Evolutionary conservation across 2,113 vertebrate genomes (phyloP).

Genomic region (Anas platyrhynchos): DNA sequence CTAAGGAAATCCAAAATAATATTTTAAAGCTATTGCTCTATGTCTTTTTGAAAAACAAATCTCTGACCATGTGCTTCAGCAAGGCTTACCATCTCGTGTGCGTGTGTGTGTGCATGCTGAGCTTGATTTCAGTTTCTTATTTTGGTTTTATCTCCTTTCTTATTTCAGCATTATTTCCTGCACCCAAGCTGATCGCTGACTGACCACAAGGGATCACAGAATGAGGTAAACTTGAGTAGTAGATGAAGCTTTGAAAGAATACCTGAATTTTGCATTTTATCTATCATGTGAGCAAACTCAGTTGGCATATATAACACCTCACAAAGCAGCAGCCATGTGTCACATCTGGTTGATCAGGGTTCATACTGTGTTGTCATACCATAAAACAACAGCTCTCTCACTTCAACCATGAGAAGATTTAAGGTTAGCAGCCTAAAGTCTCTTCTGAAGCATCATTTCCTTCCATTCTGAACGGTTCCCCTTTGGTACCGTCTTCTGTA

Average conservation of each 20-base stretch:
- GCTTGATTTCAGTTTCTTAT: neutral
- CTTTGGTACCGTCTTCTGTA: neutral
- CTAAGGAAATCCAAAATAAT: neutral
- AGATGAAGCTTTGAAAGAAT: neutral
- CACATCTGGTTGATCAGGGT: neutral
- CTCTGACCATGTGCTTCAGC: neutral
- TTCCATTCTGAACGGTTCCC: neutral
- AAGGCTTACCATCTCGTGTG: rapidly evolving
- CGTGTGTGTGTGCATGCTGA: neutral
- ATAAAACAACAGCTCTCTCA: neutral
- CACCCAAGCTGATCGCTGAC: neutral
- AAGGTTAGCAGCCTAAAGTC: neutral
- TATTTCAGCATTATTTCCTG: neutral
- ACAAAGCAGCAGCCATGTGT: neutral
- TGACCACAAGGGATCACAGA: neutral
- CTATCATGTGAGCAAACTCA: neutral
- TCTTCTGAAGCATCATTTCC: neutral
- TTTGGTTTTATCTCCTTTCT: neutral
- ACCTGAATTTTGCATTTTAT: neutral
- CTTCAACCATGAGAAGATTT: neutral
- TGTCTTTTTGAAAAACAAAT: neutral
- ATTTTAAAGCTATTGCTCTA: neutral
- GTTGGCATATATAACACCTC: neutral
- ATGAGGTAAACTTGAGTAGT: neutral
- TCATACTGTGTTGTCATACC: neutral